Evolutionary conservation across 2,113 vertebrate genomes (phyloP), one percentile per base, ranked within the genome.

Genomic region (Solea senegalensis): DNA sequence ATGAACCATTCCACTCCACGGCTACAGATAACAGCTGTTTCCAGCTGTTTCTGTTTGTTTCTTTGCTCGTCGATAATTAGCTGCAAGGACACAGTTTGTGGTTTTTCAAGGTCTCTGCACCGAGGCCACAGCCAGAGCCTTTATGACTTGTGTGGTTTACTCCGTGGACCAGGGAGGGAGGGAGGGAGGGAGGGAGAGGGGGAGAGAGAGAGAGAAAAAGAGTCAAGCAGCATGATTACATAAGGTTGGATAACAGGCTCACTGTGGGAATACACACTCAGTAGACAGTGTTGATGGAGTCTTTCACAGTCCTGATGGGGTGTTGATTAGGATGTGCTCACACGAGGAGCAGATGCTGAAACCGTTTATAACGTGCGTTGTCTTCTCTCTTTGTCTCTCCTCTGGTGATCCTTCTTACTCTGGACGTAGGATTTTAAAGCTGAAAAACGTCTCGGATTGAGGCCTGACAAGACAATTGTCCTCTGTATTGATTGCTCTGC

Each of bases 301-400:
- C 78, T 87, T 92, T 92, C 88, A 87, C 91, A 85, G 74, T 62
- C 66, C 86, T 85, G 88, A 83, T 66, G 72, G 82, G 80, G 87
- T 90, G 90, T 89, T 91, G 86, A 93, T 92, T 87, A 75, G 71
- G 77, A 84, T 84, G 84, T 84, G 74, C 77, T 85, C 67, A 50
- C 73, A 83, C 49, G 57, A 65, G 49, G 56, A 86, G 80, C 90
- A 82, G 87, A 82, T 87, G 86, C 78, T 87, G 73, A 87, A 86
- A 86, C 72, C 73, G 74, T 84, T 75, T 84, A 68, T 83, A 75
- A 85, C 75, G 59, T 60, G 69, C 41, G 43, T 72, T 69, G 79
- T 9, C 8, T 81, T 48, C 83, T 54, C 66, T 27, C 48, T 62
- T 73, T 75, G 28, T 52, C 51, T 76, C 34, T 56, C 15, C 54